Evolutionary conservation across 64 coral and sea anemone genomes (phyloP).

Genomic region (Montipora sp.): DNA sequence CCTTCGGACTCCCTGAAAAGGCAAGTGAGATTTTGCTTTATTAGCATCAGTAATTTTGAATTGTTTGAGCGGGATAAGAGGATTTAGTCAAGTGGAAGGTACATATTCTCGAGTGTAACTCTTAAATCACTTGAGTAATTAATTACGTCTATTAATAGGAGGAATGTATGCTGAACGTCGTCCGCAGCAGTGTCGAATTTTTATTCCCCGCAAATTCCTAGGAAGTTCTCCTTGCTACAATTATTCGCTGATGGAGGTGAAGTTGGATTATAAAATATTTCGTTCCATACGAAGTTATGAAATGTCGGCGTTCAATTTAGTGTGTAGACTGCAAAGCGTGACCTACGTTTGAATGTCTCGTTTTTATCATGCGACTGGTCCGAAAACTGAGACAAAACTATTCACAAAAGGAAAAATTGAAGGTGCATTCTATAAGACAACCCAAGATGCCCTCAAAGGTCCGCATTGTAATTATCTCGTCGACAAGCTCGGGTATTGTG

Average conservation of each 20-base stretch:
- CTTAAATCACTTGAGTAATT: slow-evolving; percentile 6
- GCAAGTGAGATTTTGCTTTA: neutral
- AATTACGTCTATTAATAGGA: neutral
- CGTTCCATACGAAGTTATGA: slow-evolving; percentile 11
- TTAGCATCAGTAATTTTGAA: neutral
- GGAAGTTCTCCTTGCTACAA: slow-evolving; percentile 9
- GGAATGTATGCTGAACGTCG: neutral
- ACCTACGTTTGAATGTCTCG: neutral
- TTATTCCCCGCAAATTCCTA: slow-evolving; percentile 23
- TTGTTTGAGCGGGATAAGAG: neutral
- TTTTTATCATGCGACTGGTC: neutral
- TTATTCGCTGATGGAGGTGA: slow-evolving; percentile 44
- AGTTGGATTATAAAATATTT: slow-evolving; percentile 38
- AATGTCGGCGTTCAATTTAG: neutral
- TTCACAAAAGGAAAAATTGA: neutral
- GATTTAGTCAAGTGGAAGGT: slow-evolving; percentile 13
- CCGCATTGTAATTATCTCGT: slow-evolving; percentile 52
- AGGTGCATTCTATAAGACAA: slow-evolving; percentile 19
- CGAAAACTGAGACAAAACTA: neutral
- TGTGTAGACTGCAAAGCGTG: neutral
- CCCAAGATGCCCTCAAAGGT: slow-evolving; percentile 3
- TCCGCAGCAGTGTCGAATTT: neutral
- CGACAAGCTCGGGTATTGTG: slow-evolving; percentile 29
- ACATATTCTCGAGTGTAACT: neutral
- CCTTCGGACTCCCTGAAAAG: neutral